These are phyloP conservation scores for Lithosia quadra DNA, from an alignment of 2,888 invertebrate species.

Conservation along the genomic window DNA sequence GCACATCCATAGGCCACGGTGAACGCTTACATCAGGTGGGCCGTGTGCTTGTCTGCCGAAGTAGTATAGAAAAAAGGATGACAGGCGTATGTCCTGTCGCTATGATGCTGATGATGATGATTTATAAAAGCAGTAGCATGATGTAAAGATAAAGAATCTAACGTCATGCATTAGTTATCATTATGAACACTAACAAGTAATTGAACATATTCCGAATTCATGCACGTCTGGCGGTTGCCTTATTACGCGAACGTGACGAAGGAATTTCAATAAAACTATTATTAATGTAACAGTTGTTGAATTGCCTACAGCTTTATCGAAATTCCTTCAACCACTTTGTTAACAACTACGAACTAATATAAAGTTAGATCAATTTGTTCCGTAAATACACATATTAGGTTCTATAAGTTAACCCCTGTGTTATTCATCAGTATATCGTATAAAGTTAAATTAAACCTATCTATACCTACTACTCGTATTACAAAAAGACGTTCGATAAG, in stretches of 20 bases:
- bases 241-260: background rate
- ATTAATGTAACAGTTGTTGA: slow-evolving; percentile 4
- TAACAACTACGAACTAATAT: background rate
- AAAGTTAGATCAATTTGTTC: background rate
- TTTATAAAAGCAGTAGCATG: background rate
- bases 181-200: background rate
- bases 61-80: too few species aligned
- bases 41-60: too few species aligned
- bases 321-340: background rate
- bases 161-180: background rate
- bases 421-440: too few species aligned
- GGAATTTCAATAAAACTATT: slow-evolving; percentile 1
- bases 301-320: background rate
- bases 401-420: too few species aligned
- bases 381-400: background rate
- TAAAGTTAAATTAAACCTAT: too few species aligned
- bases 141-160: background rate
- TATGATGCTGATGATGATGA: too few species aligned
- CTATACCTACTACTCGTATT: too few species aligned
- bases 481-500: too few species aligned
- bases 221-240: background rate
- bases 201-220: background rate
- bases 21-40: too few species aligned
- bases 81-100: too few species aligned
- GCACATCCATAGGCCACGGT: too few species aligned